phyloP scores from a whole-genome alignment of 37 sponge, comb jelly and placozoan genomes.

The Cliona cf. orientalis region DNA sequence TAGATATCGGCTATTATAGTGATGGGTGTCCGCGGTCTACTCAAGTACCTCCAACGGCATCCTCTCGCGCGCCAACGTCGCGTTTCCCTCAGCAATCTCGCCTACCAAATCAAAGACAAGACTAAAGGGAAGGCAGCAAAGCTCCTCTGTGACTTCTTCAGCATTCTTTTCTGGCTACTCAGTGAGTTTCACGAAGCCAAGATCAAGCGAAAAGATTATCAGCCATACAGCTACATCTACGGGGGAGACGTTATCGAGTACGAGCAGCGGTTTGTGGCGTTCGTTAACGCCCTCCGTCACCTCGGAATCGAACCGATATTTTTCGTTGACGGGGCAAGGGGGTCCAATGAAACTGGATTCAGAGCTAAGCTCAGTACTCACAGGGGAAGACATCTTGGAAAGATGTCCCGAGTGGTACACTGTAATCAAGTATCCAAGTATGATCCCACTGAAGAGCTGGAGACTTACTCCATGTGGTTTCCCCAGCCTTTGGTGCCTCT shows the following conservation, averaged over 20 bases:
- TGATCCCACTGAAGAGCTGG: background rate
- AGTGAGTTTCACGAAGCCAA: constrained; percentile 13
- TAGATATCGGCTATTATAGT: no score
- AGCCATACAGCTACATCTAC: constrained; percentile 31
- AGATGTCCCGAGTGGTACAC: background rate
- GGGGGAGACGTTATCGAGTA: constrained; percentile 38
- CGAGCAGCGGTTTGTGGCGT: constrained; percentile 5
- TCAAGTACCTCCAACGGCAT: constrained; percentile 6
- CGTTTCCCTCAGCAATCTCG: background rate
- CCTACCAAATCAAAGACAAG: background rate
- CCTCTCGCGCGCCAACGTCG: background rate
- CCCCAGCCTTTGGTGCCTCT: background rate
- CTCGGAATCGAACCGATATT: constrained; percentile 41
- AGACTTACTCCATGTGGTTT: background rate
- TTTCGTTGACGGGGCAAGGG: constrained; percentile 30
- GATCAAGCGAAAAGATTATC: constrained; percentile 1
- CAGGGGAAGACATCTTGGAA: background rate
- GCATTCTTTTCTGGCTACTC: constrained; percentile 23
- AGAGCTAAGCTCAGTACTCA: background rate
- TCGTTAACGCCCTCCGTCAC: constrained; percentile 29
- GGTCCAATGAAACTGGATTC: background rate
- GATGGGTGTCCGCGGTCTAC: constrained; percentile 52
- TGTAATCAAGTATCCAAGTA: background rate
- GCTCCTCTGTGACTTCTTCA: constrained; percentile 15
- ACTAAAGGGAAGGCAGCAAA: background rate